Evolutionary conservation across 2,113 vertebrate species (phyloP).

Genomic region (Lasiurus borealis): DNA sequence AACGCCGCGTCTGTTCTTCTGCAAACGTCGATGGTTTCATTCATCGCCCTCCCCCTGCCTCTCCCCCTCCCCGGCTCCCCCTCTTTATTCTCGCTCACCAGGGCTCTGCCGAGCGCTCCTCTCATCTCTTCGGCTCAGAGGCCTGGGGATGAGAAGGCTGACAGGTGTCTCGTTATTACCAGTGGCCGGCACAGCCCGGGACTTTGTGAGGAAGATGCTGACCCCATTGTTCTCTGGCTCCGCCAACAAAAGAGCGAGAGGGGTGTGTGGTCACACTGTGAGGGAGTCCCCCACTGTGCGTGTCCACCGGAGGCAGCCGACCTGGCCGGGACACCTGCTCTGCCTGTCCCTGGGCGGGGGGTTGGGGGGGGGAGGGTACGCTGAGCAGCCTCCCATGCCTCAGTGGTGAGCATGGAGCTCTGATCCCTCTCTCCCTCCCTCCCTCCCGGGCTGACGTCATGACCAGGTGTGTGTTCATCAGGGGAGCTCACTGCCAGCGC

Average conservation of each 20-base stretch:
- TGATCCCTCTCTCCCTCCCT: accelerated
- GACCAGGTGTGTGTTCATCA: accelerated
- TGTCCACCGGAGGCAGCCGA: accelerated
- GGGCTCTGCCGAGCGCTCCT: not conserved
- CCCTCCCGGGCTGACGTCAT: not conserved
- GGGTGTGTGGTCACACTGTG: accelerated
- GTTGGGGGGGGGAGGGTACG: no score
- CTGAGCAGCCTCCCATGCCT: not conserved
- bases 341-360: not conserved
- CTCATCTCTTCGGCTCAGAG: not conserved
- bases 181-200: accelerated
- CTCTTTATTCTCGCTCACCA: not conserved
- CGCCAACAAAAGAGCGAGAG: not conserved
- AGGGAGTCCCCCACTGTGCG: accelerated
- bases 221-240: not conserved
- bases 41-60: accelerated
- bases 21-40: slow-evolving; percentile 23
- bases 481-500: not conserved
- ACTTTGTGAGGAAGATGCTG: not conserved
- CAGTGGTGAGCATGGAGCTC: accelerated
- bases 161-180: slow-evolving; percentile 51
- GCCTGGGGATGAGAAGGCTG: not conserved
- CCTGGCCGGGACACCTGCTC: not conserved
- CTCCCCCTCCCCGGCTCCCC: not conserved
- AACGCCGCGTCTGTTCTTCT: slow-evolving; percentile 1